A percentile compares a stretch with the other conserved stretches of the same genome.
Conservation (phyloP, 2,113 vertebrate species). For the Riparia riparia region DNA sequence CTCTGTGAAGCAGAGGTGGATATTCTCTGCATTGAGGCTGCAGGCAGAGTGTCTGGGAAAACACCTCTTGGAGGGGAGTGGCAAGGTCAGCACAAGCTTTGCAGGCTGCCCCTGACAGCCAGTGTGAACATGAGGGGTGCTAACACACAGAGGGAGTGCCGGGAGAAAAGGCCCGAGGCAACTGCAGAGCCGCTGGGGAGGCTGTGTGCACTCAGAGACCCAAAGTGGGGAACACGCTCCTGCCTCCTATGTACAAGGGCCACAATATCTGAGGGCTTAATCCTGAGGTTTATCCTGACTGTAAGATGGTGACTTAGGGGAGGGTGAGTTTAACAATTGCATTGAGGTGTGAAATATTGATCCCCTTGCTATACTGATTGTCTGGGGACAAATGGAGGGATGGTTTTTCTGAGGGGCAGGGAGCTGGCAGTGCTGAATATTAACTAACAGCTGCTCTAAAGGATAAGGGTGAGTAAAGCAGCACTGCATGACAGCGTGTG, state of each 20-base stretch:
- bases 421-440: not conserved
- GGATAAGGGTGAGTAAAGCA: not conserved
- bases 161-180: not conserved
- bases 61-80: not conserved
- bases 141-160: rapidly evolving
- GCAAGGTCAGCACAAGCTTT: not conserved
- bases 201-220: not conserved
- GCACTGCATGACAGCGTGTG: not conserved
- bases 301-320: not conserved
- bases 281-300: not conserved
- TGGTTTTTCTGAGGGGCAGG: not conserved
- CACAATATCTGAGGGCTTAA: not conserved
- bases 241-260: not conserved
- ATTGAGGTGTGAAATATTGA: not conserved
- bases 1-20: not conserved
- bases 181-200: not conserved
- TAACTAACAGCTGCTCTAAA: not conserved
- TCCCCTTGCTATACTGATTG: not conserved
- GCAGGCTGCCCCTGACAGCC: not conserved
- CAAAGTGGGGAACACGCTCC: not conserved
- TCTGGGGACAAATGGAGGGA: not conserved
- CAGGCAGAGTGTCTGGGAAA: not conserved
- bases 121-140: rapidly evolving
- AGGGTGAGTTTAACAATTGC: not conserved
- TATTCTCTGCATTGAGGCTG: not conserved